Evolutionary conservation across 2,113 vertebrate genomes (phyloP).

Genomic region (Chelonoidis abingdonii): DNA sequence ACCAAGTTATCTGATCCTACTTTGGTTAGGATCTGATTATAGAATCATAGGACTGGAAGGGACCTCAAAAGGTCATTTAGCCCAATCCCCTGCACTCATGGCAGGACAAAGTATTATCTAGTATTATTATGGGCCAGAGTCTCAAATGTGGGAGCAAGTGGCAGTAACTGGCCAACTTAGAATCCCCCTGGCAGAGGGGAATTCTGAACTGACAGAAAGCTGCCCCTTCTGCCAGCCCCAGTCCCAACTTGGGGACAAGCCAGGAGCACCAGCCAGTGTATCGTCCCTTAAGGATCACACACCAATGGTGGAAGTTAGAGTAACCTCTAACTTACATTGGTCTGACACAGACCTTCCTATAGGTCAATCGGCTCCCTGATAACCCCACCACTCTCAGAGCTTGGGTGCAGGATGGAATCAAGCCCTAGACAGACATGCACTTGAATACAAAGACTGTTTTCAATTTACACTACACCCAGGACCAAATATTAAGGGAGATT

Average conservation of each 20-base stretch:
- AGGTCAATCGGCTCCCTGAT: background rate
- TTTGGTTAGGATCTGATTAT: background rate
- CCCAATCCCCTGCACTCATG: too few species aligned
- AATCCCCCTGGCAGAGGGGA: background rate
- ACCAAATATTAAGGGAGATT: background rate
- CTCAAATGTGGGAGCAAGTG: background rate
- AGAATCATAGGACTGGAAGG: too few species aligned
- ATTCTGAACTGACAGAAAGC: background rate
- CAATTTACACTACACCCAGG: background rate
- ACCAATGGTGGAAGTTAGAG: background rate
- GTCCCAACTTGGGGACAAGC: background rate
- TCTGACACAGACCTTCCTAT: background rate
- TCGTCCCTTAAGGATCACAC: background rate
- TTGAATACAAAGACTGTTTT: background rate
- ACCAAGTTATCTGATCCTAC: conserved; percentile 10
- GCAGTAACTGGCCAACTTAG: background rate
- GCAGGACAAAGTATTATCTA: too few species aligned
- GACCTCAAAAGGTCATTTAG: too few species aligned
- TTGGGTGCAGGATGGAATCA: background rate
- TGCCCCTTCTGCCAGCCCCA: background rate
- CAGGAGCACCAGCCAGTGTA: background rate
- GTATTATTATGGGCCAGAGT: background rate
- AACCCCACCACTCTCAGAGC: background rate
- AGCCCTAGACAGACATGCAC: background rate
- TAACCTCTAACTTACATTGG: background rate